Conservation (phyloP, 2,113 vertebrate species). For the Cavia porcellus region DNA sequence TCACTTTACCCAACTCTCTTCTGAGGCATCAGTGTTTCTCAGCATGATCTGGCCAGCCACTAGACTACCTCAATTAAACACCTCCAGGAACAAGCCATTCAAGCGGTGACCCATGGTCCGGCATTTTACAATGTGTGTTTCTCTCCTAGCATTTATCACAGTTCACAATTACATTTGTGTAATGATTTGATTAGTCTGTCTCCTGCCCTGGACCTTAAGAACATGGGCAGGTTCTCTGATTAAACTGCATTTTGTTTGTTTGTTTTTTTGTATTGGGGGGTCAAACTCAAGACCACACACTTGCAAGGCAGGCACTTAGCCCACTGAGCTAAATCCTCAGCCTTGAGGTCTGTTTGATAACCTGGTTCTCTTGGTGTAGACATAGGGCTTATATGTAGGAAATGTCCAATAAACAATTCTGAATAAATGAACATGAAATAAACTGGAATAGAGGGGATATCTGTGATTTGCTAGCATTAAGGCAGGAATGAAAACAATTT, state of each 20-base stretch:
- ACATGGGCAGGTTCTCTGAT: not conserved
- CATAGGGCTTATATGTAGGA: not conserved
- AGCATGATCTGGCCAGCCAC: not conserved
- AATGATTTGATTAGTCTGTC: not conserved
- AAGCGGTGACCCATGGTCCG: not conserved
- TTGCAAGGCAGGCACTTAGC: too few relatives aligned
- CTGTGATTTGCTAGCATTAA: not conserved
- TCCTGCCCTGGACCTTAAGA: not conserved
- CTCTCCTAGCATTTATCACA: not conserved
- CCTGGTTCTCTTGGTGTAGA: rapidly evolving
- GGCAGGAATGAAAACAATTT: not conserved
- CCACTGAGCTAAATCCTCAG: too few relatives aligned
- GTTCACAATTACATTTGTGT: not conserved
- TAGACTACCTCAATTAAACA: not conserved
- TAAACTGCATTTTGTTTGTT: not conserved
- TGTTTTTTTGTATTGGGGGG: too few relatives aligned
- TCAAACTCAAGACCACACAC: too few relatives aligned
- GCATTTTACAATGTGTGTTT: not conserved
- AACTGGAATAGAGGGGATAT: rapidly evolving
- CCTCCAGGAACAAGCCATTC: not conserved
- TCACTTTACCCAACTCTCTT: not conserved
- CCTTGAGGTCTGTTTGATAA: not conserved
- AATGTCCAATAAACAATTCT: not conserved
- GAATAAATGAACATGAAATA: not conserved
- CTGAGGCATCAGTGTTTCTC: not conserved